Evolutionary conservation across 2,113 vertebrate genomes (phyloP), one percentile per base, ranked within the genome.

Genomic region (Bettongia penicillata): DNA sequence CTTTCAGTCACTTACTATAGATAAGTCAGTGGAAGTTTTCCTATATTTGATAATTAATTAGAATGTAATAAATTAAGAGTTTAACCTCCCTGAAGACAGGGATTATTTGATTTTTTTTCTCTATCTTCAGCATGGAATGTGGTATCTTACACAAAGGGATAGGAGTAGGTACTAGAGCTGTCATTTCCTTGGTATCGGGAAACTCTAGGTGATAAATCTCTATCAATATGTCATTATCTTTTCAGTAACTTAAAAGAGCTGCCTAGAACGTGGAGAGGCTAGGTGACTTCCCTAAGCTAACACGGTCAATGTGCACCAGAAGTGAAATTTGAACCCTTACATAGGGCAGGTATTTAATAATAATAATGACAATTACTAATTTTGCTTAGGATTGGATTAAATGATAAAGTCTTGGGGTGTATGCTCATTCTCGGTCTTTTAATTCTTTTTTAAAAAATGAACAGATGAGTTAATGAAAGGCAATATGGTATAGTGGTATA

Each of bases 11-110:
- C 37, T 77, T 77, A 77, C 68, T 84, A 4, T 84, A 23, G 19
- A 84, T 43, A 96, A 92, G 48, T 89, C 89, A 91, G 90, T 90
- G 93, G 92, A 91, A 68, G 94, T 91, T 95, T 93, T 91, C 57
- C 14, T 89, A 53, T 91, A 51, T 84, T 7, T 91, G 95, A 68
- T 91, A 96, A 53, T 52, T 96, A 23, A 1, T 9, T 53, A 84
- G 68, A 84, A 84, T 23, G 2, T 43, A 92, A 94, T 92, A 91
- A 5, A 94, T 90, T 0, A 52, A 48, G 37, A n/a, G 3, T 8
- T 61, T 96, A 91, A 55, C 91, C 90, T 14, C 37, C n/a, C n/a
- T 52, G 53, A 48, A 92, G 49, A 24, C 89, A 89, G n/a, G n/a
- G 68, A 43, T 23, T 43, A 5, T n/a, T 77, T 61, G 57, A 61